Conservation (phyloP, 2,113 vertebrate species). For the Trogon melanurus region DNA sequence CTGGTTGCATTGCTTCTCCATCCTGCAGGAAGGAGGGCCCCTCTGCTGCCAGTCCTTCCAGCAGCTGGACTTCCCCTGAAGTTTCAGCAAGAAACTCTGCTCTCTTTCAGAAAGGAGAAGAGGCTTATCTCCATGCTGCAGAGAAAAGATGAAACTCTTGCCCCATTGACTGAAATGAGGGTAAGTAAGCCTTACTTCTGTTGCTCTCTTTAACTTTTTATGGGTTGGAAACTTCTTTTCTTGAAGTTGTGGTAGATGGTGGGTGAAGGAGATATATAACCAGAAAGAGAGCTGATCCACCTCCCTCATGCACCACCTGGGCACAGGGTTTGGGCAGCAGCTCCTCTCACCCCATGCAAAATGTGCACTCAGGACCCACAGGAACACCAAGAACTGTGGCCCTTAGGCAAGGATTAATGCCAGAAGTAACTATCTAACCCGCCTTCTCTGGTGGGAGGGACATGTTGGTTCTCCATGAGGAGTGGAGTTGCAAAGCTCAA, state of each 20-base stretch:
- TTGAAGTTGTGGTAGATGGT: neutral
- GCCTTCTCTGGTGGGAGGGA: neutral
- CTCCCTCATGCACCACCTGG: neutral
- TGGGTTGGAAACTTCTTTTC: neutral
- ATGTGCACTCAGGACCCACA: neutral
- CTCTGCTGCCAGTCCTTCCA: neutral
- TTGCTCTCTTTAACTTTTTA: neutral
- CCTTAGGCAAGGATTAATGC: neutral
- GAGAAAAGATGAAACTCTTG: neutral
- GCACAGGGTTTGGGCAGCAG: neutral
- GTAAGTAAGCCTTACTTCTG: neutral
- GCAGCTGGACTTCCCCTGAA: neutral
- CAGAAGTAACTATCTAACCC: neutral
- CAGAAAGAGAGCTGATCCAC: neutral
- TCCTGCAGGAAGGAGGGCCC: neutral
- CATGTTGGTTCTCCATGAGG: neutral
- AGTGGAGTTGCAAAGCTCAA: constrained; percentile 31
- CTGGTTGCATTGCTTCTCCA: neutral
- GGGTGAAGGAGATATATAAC: neutral
- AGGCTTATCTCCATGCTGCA: neutral
- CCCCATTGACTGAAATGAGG: neutral
- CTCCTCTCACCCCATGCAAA: neutral
- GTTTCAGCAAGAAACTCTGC: neutral
- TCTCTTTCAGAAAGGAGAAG: neutral
- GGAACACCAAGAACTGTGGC: accelerated